Evolutionary conservation across 92 coral and sea anemone genomes (phyloP), one percentile per base, ranked within the genome.

Genomic region (Parazoanthus atlanticus): DNA sequence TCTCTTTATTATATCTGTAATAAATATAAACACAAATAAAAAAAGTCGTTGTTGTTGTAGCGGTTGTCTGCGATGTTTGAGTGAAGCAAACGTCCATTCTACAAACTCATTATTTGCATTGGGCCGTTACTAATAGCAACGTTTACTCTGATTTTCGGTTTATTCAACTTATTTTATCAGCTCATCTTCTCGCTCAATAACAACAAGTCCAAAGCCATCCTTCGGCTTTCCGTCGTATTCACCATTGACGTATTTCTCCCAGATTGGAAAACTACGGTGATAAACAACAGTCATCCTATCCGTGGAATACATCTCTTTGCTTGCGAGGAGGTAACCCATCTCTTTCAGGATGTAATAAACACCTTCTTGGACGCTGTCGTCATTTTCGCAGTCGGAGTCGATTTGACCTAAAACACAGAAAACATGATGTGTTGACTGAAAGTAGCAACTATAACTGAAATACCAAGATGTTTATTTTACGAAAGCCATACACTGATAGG

Each of bases 341-440:
- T 93, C 95, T 74, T 93, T 93, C 31, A 93, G 67, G 8, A 91
- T 66, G 71, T 91, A 93, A 46, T 49, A 89, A 1, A 93, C 93
- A 52, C 95, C 95, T 89, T 93, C 95, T 81, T 93, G 92, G 80
- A 93, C 79, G 52, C 84, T 85, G 75, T 93, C 93, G 92, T 93
- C 92, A 16, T 89, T 92, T 88, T 93, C 93, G 23, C 89, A 86
- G 49, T 89, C 92, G 3, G 91, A 85, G 81, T 90, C 89, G 9
- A 29, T 19, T 28, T 28, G 33, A 28, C 36, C 76, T 71, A 70
- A 70, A 70, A 70, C 21, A 29, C 16, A 13, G 75, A 70, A 29
- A 26, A 70, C 32, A 70, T 3, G 8, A 26, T 8, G 4, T 26
- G 29, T 29, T 26, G 36, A 70, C 16, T 70, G 58, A 88, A 67